A percentile compares a stretch with the other conserved stretches of the same genome.
Evolutionary conservation across 2,888 invertebrate species (phyloP).

Genomic region (Labia minor): DNA sequence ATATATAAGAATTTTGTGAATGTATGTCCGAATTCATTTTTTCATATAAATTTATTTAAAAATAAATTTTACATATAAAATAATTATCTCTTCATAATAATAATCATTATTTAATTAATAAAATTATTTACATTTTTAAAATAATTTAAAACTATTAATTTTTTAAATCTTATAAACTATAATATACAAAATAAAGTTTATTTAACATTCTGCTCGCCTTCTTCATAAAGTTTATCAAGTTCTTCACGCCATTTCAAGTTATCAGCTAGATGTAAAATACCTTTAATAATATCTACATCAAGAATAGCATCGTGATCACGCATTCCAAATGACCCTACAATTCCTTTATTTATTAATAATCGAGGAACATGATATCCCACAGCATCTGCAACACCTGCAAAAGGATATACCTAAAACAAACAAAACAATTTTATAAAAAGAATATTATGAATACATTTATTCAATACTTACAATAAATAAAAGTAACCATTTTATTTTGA

Average conservation of each 20-base stretch:
- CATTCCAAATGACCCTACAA: constrained; percentile 35
- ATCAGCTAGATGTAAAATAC: constrained; percentile 22
- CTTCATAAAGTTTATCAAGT: constrained; percentile 22
- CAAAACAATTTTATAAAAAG: not conserved
- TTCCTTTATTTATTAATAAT: constrained; percentile 35
- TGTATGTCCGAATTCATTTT: not conserved
- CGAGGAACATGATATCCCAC: constrained; percentile 33
- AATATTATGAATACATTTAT: not conserved
- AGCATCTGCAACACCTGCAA: constrained; percentile 36
- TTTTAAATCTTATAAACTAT: not conserved
- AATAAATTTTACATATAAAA: not conserved
- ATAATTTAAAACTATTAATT: not conserved
- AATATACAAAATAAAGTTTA: not conserved
- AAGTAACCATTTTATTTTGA: no score
- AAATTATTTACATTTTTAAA: not conserved
- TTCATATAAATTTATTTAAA: not conserved
- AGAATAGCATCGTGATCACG: constrained; percentile 27
- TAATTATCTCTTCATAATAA: no score
- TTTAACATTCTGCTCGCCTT: constrained; percentile 15
- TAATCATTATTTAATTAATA: not conserved
- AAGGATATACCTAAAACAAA: constrained; percentile 36
- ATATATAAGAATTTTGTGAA: not conserved
- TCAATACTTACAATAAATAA: not conserved
- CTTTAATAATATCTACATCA: constrained; percentile 25
- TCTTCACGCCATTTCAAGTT: constrained; percentile 26